Evolutionary conservation across 2,888 invertebrate genomes (phyloP).

Genomic region (Drosophila anomalata): DNA sequence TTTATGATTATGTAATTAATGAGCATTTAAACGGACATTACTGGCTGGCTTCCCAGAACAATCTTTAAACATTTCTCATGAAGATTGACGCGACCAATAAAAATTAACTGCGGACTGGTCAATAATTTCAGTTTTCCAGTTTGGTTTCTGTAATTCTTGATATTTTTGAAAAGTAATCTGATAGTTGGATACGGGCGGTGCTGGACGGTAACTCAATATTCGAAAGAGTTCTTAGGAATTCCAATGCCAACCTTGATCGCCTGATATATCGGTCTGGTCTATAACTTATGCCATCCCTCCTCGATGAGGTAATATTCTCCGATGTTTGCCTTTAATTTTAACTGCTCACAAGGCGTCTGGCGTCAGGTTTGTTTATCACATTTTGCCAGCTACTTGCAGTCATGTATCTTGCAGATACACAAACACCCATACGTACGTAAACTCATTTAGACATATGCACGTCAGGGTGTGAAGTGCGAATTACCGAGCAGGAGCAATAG

Average conservation of each 20-base stretch:
- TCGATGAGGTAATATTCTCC: constrained; percentile 70
- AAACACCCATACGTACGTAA: constrained; percentile 1
- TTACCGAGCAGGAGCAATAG: constrained; percentile 57
- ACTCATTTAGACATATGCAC: constrained; percentile 16
- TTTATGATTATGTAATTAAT: constrained; percentile 58
- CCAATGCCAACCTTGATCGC: constrained; percentile 33
- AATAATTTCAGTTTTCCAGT: constrained; percentile 26
- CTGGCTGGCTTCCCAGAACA: constrained; percentile 38
- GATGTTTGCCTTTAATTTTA: constrained; percentile 65
- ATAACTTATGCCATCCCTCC: constrained; percentile 42
- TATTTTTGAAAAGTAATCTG: constrained; percentile 43
- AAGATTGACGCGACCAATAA: constrained; percentile 67
- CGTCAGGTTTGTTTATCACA: constrained; percentile 76
- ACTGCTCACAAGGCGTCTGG: constrained; percentile 63
- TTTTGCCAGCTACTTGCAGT: constrained; percentile 74
- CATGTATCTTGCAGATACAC: constrained; percentile 66
- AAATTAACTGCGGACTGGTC: constrained; percentile 46
- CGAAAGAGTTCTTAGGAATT: constrained; percentile 24
- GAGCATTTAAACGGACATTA: constrained; percentile 54
- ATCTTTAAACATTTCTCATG: constrained; percentile 48
- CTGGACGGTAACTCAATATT: constrained; percentile 43
- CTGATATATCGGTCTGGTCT: constrained; percentile 43
- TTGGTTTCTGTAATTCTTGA: constrained; percentile 9
- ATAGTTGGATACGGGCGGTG: constrained; percentile 49
- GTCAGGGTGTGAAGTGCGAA: constrained; percentile 70